phyloP scores from a whole-genome alignment of 2,797 vertebrate genomes.

The Amazona finschi region DNA sequence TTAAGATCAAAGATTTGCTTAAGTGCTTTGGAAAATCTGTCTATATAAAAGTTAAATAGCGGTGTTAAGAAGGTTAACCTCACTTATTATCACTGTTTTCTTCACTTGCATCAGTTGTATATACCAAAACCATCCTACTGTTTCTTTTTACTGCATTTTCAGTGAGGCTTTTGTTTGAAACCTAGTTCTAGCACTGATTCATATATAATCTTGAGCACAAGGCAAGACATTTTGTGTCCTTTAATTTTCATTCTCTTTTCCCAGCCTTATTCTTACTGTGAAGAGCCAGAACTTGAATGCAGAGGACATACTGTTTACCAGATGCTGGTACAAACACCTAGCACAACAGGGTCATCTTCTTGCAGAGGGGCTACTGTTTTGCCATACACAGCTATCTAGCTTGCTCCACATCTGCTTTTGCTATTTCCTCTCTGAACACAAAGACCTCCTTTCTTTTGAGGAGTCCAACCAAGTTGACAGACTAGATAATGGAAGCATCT shows the following conservation, averaged over 20 bases:
- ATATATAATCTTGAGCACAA: not conserved
- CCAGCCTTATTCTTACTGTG: not conserved
- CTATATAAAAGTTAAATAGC: not conserved
- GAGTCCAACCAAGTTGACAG: not conserved
- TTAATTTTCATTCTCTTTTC: not conserved
- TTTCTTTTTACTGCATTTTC: not conserved
- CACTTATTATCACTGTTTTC: not conserved
- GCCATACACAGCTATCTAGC: not conserved
- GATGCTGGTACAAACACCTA: not conserved
- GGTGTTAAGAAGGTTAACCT: not conserved
- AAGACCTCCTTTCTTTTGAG: not conserved
- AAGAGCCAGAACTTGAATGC: not conserved
- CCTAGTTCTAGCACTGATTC: not conserved
- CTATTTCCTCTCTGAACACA: not conserved
- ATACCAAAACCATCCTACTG: not conserved
- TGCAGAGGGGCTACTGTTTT: not conserved
- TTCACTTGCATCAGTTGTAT: not conserved
- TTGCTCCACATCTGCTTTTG: not conserved
- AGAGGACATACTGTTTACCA: not conserved
- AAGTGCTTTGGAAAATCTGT: not conserved
- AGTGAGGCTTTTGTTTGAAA: not conserved
- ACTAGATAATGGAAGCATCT: not conserved
- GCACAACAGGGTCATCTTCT: not conserved
- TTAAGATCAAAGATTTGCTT: not conserved
- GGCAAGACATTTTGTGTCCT: not conserved